phyloP scores from a whole-genome alignment of 2,888 invertebrate genomes.

The Subacronicta megacephala region DNA sequence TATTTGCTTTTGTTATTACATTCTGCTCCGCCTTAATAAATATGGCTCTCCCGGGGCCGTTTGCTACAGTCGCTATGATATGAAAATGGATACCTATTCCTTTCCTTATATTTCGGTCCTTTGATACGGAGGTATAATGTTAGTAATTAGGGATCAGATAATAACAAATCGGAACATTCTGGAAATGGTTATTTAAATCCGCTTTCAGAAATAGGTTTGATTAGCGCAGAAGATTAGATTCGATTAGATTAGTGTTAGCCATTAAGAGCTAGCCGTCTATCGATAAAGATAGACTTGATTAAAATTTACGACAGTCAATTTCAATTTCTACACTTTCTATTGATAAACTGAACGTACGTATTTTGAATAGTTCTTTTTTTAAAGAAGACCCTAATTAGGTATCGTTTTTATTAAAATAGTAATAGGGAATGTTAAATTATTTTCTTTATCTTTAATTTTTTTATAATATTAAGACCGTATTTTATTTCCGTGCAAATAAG shows the following conservation, averaged over 20 bases:
- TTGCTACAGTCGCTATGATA: conserved; percentile 58
- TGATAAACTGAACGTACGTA: no score
- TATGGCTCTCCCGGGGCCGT: conserved; percentile 62
- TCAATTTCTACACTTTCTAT: no score
- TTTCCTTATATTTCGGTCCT: conserved; percentile 52
- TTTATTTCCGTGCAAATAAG: no score
- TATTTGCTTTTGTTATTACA: conserved; percentile 68
- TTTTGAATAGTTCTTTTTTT: no score
- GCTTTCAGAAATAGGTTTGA: conserved; percentile 19
- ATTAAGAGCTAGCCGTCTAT: conserved; percentile 5
- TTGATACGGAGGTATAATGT: conserved; percentile 41
- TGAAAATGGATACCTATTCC: conserved; percentile 58
- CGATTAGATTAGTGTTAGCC: no score
- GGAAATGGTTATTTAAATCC: conserved; percentile 20
- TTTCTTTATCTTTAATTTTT: no score
- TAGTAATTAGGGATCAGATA: conserved; percentile 48
- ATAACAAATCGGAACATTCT: conserved; percentile 34
- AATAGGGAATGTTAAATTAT: no score
- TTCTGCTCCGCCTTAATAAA: conserved; percentile 61
- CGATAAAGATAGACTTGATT: no score
- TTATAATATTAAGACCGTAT: no score
- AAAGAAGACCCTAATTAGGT: no score
- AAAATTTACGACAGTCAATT: no score
- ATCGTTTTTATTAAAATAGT: no score
- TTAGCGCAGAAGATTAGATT: neutral